Base-by-base conservation (phyloP, 1,140 invertebrate species). In the Drosophila athabasca region DNA sequence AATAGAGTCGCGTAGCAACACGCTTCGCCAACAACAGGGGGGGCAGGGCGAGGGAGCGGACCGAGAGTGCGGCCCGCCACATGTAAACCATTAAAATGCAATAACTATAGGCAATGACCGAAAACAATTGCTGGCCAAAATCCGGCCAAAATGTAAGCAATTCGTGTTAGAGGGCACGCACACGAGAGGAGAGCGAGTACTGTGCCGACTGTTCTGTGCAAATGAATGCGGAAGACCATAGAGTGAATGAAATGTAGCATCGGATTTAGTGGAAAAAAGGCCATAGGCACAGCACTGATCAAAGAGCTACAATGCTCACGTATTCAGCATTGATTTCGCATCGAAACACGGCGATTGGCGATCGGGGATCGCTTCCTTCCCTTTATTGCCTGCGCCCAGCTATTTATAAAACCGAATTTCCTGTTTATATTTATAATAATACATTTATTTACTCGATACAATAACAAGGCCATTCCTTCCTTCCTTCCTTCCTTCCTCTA, bases 371-470 rank as follows among this genome's bases (percentile, higher is more conserved):
- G 45, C 71, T 73, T 73, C 67, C 69, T 72, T 72, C 57, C 67
- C 41, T 43, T 71, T 67, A 71, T 71, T 71, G 68, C 29, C 58
- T 46, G 3, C 35, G 35, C 35, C 35, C 29, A 35, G 53, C 65
- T 76, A 76, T 76, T 76, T 69, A 76, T 76, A 76, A 76, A 76
- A n/a, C 46, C 62, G 19, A 55, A 57, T 52, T 77, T 77, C 75
- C 75, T 77, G 75, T 77, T 77, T 77, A 77, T 65, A 55, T 61
- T 76, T 76, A 69, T 75, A 75, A 76, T 69, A 76, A 76, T 77
- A 71, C 66, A 77, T 77, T 77, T 77, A 77, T 77, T 76, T 76
- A 76, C 49, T 41, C 72, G 50, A 61, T 46, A 67, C 62, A 59
- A 59, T 48, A 11, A 71, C 70, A 26, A 59, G 45, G 51, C 45